Percentiles rank a stretch among this genome's conserved stretches.
phyloP scores from a whole-genome alignment of 2,888 invertebrate genomes.

The Tetranychus piercei region DNA sequence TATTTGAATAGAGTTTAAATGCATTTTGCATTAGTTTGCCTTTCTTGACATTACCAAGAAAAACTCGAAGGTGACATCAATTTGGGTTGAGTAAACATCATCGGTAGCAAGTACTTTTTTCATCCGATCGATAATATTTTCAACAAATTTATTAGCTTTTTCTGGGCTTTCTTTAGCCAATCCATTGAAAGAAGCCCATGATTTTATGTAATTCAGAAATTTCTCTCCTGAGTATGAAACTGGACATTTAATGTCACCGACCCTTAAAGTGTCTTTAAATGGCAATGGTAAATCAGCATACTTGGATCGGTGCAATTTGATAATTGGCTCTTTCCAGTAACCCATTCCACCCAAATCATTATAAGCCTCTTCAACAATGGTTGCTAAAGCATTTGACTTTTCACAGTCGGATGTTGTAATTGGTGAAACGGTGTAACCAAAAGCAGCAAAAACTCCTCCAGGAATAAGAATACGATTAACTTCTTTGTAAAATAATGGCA shows the following conservation, averaged over 20 bases:
- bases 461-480: slow-evolving; percentile 33
- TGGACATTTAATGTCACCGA: slow-evolving; percentile 3
- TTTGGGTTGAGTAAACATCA: neutral
- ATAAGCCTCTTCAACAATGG: neutral
- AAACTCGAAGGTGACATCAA: neutral
- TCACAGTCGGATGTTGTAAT: neutral
- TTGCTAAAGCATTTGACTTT: neutral
- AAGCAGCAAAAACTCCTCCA: slow-evolving; percentile 34
- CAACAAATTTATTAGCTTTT: slow-evolving; percentile 17
- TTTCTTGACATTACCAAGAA: neutral
- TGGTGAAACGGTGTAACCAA: slow-evolving; percentile 9
- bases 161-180: slow-evolving; percentile 29
- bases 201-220: slow-evolving; percentile 30
- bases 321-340: neutral
- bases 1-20: too few relatives aligned
- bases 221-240: slow-evolving; percentile 29
- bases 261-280: slow-evolving; percentile 27
- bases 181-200: slow-evolving; percentile 32
- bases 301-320: slow-evolving; percentile 21
- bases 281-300: slow-evolving; percentile 29
- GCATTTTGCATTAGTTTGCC: too few relatives aligned
- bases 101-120: neutral
- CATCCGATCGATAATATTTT: neutral
- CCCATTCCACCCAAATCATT: neutral
- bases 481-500: slow-evolving; percentile 34